These are phyloP conservation scores for Nesidiocoris tenuis DNA, from an alignment of 2,888 invertebrate genomes.

Conservation along the genomic window DNA sequence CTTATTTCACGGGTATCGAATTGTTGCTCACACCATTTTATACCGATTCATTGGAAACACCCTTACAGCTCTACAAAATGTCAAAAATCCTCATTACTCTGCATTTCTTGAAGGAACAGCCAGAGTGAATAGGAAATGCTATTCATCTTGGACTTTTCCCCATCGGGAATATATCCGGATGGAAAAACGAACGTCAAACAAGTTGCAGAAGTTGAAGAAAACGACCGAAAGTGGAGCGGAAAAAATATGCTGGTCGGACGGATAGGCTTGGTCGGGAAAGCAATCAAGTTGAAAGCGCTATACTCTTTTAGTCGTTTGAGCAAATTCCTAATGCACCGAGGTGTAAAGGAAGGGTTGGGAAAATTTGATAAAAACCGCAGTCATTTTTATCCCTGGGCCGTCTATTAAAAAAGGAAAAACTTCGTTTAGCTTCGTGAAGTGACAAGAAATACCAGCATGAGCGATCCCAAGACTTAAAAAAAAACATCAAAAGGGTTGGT, in stretches of 20 bases:
- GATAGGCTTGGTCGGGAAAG: neutral
- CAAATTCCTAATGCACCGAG: neutral
- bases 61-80: too few species aligned
- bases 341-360: neutral
- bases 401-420: neutral
- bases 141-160: too few species aligned
- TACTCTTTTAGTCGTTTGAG: neutral
- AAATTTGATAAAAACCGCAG: neutral
- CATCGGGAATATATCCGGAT: too few species aligned
- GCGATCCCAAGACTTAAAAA: neutral
- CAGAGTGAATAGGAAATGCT: too few species aligned
- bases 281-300: neutral
- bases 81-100: too few species aligned
- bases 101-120: too few species aligned
- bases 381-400: neutral
- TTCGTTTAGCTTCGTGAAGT: neutral
- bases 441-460: neutral
- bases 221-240: neutral
- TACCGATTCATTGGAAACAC: too few species aligned
- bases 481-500: too few species aligned
- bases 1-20: too few species aligned
- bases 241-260: neutral
- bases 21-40: too few species aligned
- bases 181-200: too few species aligned
- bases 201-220: neutral